Conservation (phyloP, 1,140 invertebrate genomes). For the Linepithema humile region DNA sequence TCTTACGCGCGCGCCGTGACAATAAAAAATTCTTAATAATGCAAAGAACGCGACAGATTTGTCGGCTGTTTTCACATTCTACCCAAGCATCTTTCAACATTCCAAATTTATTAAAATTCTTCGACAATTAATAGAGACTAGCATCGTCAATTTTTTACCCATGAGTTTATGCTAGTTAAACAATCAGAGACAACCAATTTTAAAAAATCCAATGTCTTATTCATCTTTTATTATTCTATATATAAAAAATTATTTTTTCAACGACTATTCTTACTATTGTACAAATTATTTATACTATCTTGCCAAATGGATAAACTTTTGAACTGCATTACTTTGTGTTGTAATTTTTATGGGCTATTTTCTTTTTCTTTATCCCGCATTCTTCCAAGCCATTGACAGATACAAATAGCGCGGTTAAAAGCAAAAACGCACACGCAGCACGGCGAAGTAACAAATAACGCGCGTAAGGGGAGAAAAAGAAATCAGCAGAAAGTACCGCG, state of each 20-base stretch:
- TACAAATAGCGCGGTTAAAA: conserved; percentile 57
- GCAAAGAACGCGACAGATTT: conserved; percentile 22
- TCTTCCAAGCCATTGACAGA: conserved; percentile 15
- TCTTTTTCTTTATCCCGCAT: not conserved
- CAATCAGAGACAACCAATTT: too few relatives aligned
- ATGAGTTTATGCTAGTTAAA: not conserved
- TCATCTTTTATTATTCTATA: too few relatives aligned
- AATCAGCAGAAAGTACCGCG: not conserved
- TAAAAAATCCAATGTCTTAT: too few relatives aligned
- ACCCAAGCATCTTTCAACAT: not conserved
- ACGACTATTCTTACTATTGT: too few relatives aligned
- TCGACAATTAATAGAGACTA: conserved; percentile 1
- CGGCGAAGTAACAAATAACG: conserved; percentile 27
- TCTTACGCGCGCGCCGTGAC: not conserved
- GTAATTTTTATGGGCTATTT: too few relatives aligned
- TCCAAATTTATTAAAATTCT: not conserved
- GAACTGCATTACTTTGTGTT: too few relatives aligned
- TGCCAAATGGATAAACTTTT: too few relatives aligned
- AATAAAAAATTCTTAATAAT: not conserved
- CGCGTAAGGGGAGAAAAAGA: not conserved
- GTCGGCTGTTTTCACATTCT: not conserved
- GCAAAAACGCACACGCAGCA: conserved; percentile 35
- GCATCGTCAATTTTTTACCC: not conserved
- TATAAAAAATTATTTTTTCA: too few relatives aligned
- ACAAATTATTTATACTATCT: too few relatives aligned